Percentiles rank a stretch among this genome's conserved stretches.
Conservation (phyloP, 2,113 vertebrate species). For the Mus spicilegus region DNA sequence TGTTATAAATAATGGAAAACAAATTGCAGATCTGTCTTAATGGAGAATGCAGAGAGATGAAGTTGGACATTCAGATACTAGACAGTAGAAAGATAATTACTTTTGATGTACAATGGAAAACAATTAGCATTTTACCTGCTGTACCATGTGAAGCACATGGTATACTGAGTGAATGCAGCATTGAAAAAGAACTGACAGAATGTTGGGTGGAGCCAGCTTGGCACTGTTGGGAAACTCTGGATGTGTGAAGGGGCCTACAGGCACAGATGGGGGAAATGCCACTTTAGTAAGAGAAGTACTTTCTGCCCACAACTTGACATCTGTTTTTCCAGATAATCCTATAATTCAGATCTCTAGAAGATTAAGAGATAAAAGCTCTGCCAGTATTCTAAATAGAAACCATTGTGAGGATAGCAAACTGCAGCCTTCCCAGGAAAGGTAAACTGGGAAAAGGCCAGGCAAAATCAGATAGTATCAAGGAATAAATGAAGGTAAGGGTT, state of each 20-base stretch:
- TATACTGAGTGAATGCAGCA: not conserved
- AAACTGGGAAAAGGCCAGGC: not conserved
- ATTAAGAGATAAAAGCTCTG: constrained; percentile 14
- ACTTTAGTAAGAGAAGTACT: not conserved
- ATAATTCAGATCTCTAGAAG: not conserved
- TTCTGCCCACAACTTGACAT: constrained; percentile 9
- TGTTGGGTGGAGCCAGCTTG: not conserved
- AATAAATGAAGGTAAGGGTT: not conserved
- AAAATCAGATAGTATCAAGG: not conserved
- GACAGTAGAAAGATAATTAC: not conserved
- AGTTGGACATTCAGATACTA: not conserved
- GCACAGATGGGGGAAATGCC: not conserved
- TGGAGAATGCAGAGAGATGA: not conserved
- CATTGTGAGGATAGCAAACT: not conserved
- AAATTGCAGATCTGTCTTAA: constrained; percentile 20
- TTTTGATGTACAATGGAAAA: not conserved
- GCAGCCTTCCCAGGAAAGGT: not conserved
- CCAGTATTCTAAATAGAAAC: constrained; percentile 24
- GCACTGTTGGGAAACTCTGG: not conserved
- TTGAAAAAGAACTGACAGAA: not conserved
- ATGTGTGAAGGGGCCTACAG: not conserved
- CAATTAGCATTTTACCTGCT: not conserved
- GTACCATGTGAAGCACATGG: not conserved
- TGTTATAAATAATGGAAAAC: not conserved
- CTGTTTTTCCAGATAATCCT: constrained; percentile 41